These are phyloP conservation scores for Sialis lutaria DNA, from an alignment of 2,888 invertebrate genomes.

Conservation along the genomic window DNA sequence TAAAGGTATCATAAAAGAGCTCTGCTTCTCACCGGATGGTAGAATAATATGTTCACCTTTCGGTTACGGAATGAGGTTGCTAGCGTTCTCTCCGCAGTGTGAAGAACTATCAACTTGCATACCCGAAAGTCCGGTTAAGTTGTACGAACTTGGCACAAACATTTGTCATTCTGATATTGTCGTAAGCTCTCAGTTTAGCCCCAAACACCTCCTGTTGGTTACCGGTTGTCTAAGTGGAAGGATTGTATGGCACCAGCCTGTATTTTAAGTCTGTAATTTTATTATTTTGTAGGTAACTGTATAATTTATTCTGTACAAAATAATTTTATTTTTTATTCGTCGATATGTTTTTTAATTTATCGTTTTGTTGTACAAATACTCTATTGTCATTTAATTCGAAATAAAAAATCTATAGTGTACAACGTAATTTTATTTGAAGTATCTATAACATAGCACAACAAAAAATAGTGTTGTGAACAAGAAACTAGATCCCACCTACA, in stretches of 20 bases:
- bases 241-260: constrained; percentile 79
- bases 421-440: not conserved
- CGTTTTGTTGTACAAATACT: not conserved
- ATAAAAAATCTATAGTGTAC: not conserved
- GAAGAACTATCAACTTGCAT: constrained; percentile 58
- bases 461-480: too few relatives aligned
- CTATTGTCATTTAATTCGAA: too few relatives aligned
- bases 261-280: constrained; percentile 15
- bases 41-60: constrained; percentile 81
- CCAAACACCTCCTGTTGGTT: constrained; percentile 68
- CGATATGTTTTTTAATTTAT: not conserved
- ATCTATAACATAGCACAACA: too few relatives aligned
- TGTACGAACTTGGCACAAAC: constrained; percentile 49
- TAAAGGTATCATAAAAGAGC: constrained; percentile 82
- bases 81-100: constrained; percentile 62
- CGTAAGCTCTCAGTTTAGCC: constrained; percentile 80
- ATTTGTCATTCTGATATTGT: constrained; percentile 70
- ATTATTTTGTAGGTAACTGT: not conserved
- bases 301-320: not conserved
- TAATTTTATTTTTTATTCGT: not conserved
- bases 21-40: constrained; percentile 82
- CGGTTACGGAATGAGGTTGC: constrained; percentile 67
- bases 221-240: constrained; percentile 81
- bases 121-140: constrained; percentile 28
- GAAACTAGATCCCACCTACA: too few relatives aligned